Evolutionary conservation across 2,888 invertebrate genomes (phyloP).

Genomic region (Limnephilus rhombicus): DNA sequence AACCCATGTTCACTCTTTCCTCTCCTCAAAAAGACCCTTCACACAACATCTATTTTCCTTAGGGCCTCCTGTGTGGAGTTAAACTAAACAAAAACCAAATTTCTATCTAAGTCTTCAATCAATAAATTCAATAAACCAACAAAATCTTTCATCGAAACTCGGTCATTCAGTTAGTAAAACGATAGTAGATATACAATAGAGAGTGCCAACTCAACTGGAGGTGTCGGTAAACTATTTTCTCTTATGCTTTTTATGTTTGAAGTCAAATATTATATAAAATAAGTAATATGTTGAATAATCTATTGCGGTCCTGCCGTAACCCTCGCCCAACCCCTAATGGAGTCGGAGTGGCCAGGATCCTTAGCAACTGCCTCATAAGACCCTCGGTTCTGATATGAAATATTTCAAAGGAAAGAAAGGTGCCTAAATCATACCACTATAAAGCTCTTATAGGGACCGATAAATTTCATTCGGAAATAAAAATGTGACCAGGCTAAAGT

Average conservation of each 20-base stretch:
- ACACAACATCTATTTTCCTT: too few relatives aligned
- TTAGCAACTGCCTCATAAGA: slow-evolving; percentile 51
- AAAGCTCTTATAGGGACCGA: slow-evolving; percentile 35
- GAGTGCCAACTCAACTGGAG: too few relatives aligned
- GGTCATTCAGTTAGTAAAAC: too few relatives aligned
- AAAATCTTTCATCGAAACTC: neutral
- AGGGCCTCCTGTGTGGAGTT: too few relatives aligned
- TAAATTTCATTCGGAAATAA: slow-evolving; percentile 28
- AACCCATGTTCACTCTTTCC: too few relatives aligned
- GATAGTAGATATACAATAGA: too few relatives aligned
- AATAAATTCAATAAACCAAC: neutral
- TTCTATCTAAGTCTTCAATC: too few relatives aligned
- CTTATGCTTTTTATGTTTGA: neutral
- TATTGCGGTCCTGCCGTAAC: slow-evolving; percentile 47
- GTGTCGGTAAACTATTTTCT: neutral
- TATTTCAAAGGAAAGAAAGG: slow-evolving; percentile 56
- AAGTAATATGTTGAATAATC: neutral
- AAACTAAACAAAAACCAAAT: too few relatives aligned
- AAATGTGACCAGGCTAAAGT: neutral
- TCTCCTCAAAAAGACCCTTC: too few relatives aligned
- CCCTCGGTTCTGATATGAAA: slow-evolving; percentile 60
- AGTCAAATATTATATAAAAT: neutral
- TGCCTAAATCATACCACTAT: slow-evolving; percentile 48
- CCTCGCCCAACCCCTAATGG: slow-evolving; percentile 56
- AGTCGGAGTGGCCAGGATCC: slow-evolving; percentile 56